Evolutionary conservation across 1,140 invertebrate species (phyloP).

Genomic region (Zophobas atratus): DNA sequence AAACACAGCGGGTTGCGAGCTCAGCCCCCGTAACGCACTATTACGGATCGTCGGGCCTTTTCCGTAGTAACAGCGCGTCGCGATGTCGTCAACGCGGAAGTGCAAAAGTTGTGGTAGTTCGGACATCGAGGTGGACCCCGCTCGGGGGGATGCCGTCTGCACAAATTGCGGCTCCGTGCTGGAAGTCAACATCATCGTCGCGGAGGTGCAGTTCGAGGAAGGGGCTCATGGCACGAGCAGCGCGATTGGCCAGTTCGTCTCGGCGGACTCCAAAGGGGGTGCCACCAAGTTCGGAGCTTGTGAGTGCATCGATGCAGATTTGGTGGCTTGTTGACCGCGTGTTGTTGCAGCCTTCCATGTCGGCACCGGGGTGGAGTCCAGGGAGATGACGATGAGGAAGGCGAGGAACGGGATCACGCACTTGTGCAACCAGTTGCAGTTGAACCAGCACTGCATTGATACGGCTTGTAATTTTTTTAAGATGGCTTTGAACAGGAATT

Average conservation of each 20-base stretch:
- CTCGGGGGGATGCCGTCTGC: conserved; percentile 95
- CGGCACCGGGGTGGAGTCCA: conserved; percentile 88
- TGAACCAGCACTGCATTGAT: conserved; percentile 94
- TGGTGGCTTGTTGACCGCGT: neutral
- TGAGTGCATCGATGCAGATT: conserved; percentile 64
- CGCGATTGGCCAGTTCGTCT: conserved; percentile 94
- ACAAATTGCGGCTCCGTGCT: conserved; percentile 96
- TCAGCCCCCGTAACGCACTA: neutral
- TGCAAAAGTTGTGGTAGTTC: conserved; percentile 95
- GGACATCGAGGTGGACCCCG: conserved; percentile 94
- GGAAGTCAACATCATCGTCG: conserved; percentile 97
- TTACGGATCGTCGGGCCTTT: no score
- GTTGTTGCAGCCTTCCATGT: conserved; percentile 79
- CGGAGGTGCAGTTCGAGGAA: conserved; percentile 97
- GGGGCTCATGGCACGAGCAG: conserved; percentile 89
- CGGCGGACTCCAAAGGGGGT: conserved; percentile 88
- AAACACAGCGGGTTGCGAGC: no score
- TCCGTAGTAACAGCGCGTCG: neutral
- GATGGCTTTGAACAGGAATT: conserved; percentile 89
- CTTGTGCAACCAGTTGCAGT: conserved; percentile 83
- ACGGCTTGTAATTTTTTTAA: conserved; percentile 97
- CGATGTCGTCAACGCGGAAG: conserved; percentile 75
- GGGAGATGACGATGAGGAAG: conserved; percentile 91
- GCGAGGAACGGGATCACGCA: conserved; percentile 87
- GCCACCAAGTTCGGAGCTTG: conserved; percentile 82